A percentile compares a stretch with the other conserved stretches of the same genome.
Evolutionary conservation across 2,797 vertebrate species (phyloP).

Genomic region (Ambastaia sidthimunki): DNA sequence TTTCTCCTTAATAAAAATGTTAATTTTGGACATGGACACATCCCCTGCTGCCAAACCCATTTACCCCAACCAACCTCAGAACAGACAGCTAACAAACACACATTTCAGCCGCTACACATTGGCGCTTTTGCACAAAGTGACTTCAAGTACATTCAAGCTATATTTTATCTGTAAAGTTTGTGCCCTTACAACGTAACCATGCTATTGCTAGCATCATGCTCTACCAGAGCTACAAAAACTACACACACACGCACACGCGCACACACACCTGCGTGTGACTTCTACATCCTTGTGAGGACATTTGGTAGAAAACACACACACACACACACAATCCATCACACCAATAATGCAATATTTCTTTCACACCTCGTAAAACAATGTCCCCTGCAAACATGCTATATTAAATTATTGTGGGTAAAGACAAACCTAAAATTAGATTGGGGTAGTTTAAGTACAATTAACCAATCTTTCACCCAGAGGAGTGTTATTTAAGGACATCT

Average conservation of each 20-base stretch:
- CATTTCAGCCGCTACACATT: too few species aligned
- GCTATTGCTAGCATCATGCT: not conserved
- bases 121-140: not conserved
- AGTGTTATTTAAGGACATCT: constrained; percentile 7
- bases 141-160: not conserved
- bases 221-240: not conserved
- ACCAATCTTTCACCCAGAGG: not conserved
- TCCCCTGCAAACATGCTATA: not conserved
- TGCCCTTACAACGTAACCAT: not conserved
- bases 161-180: not conserved
- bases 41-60: not conserved
- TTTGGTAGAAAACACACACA: not conserved
- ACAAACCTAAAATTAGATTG: not conserved
- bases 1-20: not conserved
- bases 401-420: not conserved
- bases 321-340: not conserved
- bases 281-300: too few species aligned
- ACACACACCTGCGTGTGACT: not conserved
- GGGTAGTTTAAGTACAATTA: not conserved
- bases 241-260: not conserved
- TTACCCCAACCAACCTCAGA: not conserved
- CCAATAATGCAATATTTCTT: not conserved
- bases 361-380: not conserved
- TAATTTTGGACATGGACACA: not conserved
- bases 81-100: not conserved